Evolutionary conservation across 2,888 invertebrate species (phyloP).

Genomic region (Ophioninae sp.): DNA sequence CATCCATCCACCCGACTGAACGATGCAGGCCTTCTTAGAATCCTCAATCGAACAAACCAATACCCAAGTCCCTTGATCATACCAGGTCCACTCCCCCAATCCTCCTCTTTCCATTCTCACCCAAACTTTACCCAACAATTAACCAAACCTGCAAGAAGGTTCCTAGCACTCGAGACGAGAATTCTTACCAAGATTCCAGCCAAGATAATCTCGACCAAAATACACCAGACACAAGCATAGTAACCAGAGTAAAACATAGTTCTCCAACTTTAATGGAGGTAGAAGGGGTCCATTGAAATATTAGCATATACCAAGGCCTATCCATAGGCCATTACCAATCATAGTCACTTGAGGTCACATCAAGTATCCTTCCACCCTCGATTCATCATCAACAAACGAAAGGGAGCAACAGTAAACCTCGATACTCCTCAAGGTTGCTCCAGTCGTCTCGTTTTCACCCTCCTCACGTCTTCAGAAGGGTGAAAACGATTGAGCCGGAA

Average conservation of each 20-base stretch:
- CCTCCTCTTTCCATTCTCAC: background rate
- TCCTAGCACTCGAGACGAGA: conserved; percentile 68
- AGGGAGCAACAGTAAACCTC: background rate
- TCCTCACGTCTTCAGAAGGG: background rate
- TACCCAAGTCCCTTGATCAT: too few relatives aligned
- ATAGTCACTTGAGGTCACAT: background rate
- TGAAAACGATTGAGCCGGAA: conserved; percentile 4
- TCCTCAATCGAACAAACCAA: too few relatives aligned
- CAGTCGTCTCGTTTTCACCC: background rate
- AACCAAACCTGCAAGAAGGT: conserved; percentile 67
- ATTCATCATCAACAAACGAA: background rate
- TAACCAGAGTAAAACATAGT: conserved; percentile 44
- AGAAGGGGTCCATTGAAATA: conserved; percentile 52
- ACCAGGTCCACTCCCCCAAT: too few relatives aligned
- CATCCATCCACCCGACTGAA: too few relatives aligned
- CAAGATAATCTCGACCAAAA: background rate
- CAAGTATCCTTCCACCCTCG: background rate
- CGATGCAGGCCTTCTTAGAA: too few relatives aligned
- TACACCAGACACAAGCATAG: background rate
- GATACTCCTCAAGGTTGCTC: background rate
- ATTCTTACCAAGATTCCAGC: conserved; percentile 40
- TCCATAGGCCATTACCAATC: conserved; percentile 32
- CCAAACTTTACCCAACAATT: conserved; percentile 23
- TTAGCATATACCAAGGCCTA: conserved; percentile 62
- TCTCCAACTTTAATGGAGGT: conserved; percentile 68